phyloP scores from a whole-genome alignment of 2,797 vertebrate species.

The Mus caroli region DNA sequence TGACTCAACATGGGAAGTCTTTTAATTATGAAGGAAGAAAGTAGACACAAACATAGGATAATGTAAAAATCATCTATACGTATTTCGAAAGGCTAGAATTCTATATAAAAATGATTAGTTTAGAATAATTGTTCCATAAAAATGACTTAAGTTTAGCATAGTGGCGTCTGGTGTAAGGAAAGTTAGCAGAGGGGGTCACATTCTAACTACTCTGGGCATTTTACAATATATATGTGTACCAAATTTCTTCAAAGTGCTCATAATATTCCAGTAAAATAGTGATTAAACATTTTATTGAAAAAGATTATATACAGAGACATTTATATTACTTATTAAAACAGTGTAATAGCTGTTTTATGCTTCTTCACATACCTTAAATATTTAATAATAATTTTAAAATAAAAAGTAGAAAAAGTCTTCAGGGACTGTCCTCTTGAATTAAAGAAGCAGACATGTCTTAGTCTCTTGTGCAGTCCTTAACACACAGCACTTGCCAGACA shows the following conservation, averaged over 20 bases:
- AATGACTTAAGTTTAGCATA: background rate
- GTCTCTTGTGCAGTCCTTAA: background rate
- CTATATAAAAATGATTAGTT: conserved; percentile 1
- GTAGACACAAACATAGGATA: background rate
- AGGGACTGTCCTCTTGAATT: background rate
- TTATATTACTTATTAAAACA: conserved; percentile 64
- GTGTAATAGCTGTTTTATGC: background rate
- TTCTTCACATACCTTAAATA: conserved; percentile 49
- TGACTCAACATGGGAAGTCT: background rate
- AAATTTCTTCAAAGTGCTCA: background rate
- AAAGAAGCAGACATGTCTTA: conserved; percentile 44
- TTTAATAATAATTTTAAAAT: conserved; percentile 58
- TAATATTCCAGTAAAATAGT: background rate
- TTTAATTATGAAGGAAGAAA: conserved; percentile 53
- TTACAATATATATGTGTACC: background rate
- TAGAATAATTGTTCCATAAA: background rate
- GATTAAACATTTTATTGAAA: background rate
- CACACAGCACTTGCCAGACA: conserved; percentile 34
- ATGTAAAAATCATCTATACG: background rate
- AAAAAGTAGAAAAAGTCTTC: background rate
- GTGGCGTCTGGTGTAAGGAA: background rate
- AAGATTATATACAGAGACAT: background rate
- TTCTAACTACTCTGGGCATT: background rate
- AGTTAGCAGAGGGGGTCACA: background rate
- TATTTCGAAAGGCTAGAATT: conserved; percentile 41